phyloP scores from a whole-genome alignment of 2,888 invertebrate genomes.

The Oscheius myriophilus region DNA sequence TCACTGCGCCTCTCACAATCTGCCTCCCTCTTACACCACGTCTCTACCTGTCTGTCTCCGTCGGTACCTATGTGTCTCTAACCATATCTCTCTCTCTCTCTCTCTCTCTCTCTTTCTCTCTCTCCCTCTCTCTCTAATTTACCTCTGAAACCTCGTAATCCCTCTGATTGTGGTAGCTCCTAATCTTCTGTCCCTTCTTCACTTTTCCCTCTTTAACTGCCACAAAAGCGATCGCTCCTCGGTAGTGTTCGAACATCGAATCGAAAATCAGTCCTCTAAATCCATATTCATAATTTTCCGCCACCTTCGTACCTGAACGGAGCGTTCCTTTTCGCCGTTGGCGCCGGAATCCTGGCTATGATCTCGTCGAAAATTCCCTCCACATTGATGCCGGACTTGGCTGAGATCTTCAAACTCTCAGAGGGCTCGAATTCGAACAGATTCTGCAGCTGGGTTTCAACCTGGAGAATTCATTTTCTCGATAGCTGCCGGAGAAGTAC shows the following conservation, averaged over 20 bases:
- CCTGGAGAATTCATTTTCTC: conserved; percentile 71
- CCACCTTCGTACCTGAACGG: conserved; percentile 75
- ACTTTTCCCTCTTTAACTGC: conserved; percentile 83
- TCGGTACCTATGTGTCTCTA: no score
- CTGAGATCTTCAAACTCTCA: conserved; percentile 85
- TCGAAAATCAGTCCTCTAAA: conserved; percentile 85
- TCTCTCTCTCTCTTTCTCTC: no score
- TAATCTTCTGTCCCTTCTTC: conserved; percentile 79
- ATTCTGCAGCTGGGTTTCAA: conserved; percentile 81
- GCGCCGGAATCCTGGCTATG: conserved; percentile 64
- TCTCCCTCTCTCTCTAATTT: no score
- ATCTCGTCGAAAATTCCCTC: conserved; percentile 77
- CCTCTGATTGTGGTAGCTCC: conserved; percentile 80
- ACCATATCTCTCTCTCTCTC: no score
- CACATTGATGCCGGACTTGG: conserved; percentile 88
- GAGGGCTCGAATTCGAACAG: conserved; percentile 84
- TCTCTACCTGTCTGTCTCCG: no score
- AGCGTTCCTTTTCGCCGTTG: conserved; percentile 70
- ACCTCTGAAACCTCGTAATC: conserved; percentile 81
- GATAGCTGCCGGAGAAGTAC: no score
- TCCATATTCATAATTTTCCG: background rate
- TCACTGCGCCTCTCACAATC: no score
- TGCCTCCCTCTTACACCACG: no score
- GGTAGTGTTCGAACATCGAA: conserved; percentile 89
- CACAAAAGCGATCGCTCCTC: conserved; percentile 82